Conservation (phyloP, 2,797 vertebrate species). For the Gouania willdenowi region DNA sequence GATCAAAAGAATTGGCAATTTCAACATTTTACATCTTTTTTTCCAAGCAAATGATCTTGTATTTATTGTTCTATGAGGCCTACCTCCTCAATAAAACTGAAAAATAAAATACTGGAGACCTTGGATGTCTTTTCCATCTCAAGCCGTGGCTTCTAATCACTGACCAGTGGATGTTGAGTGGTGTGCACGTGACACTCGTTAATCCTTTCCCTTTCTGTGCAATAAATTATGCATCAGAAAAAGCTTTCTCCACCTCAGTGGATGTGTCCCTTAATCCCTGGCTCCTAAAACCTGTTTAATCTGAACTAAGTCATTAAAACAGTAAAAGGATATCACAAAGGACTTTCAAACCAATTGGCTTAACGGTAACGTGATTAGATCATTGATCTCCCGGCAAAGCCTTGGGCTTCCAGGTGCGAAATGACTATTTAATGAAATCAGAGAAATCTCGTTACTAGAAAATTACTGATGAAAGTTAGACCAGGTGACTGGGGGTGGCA, state of each 20-base stretch:
- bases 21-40: too few species aligned
- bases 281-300: conserved; percentile 75
- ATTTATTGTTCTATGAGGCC: too few species aligned
- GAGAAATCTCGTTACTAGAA: conserved; percentile 77
- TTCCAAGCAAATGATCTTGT: too few species aligned
- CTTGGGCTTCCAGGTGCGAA: conserved; percentile 77
- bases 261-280: conserved; percentile 74
- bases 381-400: conserved; percentile 77
- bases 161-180: conserved; percentile 52
- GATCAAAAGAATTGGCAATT: too few species aligned
- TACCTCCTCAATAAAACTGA: too few species aligned
- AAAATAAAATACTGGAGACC: too few species aligned
- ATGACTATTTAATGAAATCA: conserved; percentile 80
- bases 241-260: conserved; percentile 65
- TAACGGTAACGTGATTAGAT: conserved; percentile 80
- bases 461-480: conserved; percentile 82
- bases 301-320: conserved; percentile 79
- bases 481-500: conserved; percentile 55
- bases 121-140: conserved; percentile 23
- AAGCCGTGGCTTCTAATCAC: conserved; percentile 45
- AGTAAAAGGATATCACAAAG: conserved; percentile 78
- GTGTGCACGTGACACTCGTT: conserved; percentile 33
- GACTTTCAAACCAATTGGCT: conserved; percentile 76
- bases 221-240: conserved; percentile 70
- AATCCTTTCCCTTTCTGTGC: conserved; percentile 61